Conservation (phyloP, 2,888 invertebrate species). For the Drosophila birchii region DNA sequence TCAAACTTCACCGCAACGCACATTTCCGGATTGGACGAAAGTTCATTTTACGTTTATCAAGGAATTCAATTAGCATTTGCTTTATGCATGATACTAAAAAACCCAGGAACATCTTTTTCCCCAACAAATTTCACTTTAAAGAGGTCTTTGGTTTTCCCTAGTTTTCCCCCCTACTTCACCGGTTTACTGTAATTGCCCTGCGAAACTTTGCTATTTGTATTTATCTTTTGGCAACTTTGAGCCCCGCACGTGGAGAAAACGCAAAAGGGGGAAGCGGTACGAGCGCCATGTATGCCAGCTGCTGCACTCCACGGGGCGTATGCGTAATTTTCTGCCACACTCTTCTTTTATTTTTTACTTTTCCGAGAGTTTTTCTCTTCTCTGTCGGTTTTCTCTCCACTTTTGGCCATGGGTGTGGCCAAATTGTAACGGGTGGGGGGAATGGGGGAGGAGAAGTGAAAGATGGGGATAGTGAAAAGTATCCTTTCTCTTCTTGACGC, state of each 20-base stretch:
- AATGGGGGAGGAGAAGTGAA: neutral
- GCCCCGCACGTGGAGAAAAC: conserved; percentile 36
- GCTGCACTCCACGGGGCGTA: conserved; percentile 61
- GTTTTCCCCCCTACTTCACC: conserved; percentile 3
- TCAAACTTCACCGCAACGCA: conserved; percentile 24
- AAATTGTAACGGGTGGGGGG: conserved; percentile 21
- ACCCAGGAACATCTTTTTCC: conserved; percentile 21
- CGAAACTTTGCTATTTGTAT: conserved; percentile 63
- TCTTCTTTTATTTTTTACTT: conserved; percentile 18
- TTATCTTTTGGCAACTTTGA: conserved; percentile 64
- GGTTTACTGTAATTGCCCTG: conserved; percentile 44
- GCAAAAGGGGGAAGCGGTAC: conserved; percentile 4
- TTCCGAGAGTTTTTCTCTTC: conserved; percentile 26
- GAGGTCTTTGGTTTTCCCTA: conserved; percentile 11
- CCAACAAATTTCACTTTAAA: conserved; percentile 19
- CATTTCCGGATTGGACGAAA: conserved; percentile 37
- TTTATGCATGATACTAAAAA: conserved; percentile 68
- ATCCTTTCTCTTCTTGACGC: conserved; percentile 23
- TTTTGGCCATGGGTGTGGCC: conserved; percentile 21
- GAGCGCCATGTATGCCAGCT: conserved; percentile 36
- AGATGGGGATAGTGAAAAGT: conserved; percentile 30
- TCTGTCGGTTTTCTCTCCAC: conserved; percentile 17
- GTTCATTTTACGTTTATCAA: conserved; percentile 54
- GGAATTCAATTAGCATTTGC: conserved; percentile 76
- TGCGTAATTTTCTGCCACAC: conserved; percentile 56